Conservation (phyloP, 1,140 invertebrate genomes). For the Drosophila albomicans region DNA sequence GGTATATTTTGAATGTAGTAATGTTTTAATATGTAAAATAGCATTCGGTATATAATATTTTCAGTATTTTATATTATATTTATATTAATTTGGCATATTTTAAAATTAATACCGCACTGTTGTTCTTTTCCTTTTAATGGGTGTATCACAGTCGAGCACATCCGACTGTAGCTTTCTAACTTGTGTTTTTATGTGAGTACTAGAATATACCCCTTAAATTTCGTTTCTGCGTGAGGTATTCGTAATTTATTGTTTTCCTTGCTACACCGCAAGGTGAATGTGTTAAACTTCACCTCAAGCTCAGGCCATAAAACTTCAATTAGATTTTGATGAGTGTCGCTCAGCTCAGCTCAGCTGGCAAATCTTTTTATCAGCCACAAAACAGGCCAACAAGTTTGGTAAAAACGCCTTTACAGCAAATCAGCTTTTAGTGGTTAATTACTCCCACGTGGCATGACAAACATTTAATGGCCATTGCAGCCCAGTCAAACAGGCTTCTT, state of each 20-base stretch:
- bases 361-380: slow-evolving; percentile 73
- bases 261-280: background rate
- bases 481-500: slow-evolving; percentile 6
- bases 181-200: no score
- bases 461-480: slow-evolving; percentile 52
- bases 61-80: no score
- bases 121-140: no score
- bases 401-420: slow-evolving; percentile 13
- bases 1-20: no score
- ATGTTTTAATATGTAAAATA: no score
- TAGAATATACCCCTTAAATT: background rate
- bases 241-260: background rate
- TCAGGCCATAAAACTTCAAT: slow-evolving; percentile 27
- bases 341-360: slow-evolving; percentile 20
- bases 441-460: slow-evolving; percentile 64
- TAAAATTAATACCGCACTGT: no score
- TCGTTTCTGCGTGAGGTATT: no score
- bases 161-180: no score
- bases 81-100: no score
- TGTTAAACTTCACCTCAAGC: background rate
- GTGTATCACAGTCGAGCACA: no score
- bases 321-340: slow-evolving; percentile 48
- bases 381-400: slow-evolving; percentile 27
- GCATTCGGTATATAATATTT: no score
- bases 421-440: slow-evolving; percentile 63